phyloP scores from a whole-genome alignment of 2,797 vertebrate species.

The Chelidonichthys spinosus region DNA sequence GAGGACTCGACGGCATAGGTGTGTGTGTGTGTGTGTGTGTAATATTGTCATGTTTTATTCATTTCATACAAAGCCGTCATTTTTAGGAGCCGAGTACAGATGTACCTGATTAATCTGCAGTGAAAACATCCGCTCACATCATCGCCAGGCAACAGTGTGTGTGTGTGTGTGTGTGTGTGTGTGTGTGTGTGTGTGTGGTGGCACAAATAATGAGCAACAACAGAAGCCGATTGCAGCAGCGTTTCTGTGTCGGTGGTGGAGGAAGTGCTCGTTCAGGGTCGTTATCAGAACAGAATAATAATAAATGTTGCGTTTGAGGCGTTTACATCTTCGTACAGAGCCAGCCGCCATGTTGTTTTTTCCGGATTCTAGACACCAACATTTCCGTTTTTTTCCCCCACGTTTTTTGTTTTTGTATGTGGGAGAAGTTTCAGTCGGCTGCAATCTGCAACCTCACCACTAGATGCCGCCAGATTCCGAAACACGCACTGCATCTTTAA shows the following conservation, averaged over 20 bases:
- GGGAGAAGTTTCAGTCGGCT: background rate
- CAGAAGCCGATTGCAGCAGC: constrained; percentile 24
- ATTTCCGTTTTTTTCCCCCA: too few species aligned
- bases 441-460: background rate
- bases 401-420: too few species aligned
- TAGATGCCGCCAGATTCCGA: too few species aligned
- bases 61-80: constrained; percentile 14
- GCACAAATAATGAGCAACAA: constrained; percentile 28
- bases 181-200: background rate
- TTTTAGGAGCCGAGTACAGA: constrained; percentile 19
- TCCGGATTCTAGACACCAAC: too few species aligned
- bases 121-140: constrained; percentile 17
- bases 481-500: background rate
- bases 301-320: too few species aligned
- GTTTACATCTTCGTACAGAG: too few species aligned
- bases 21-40: constrained; percentile 31
- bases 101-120: constrained; percentile 9
- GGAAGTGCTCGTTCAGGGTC: background rate
- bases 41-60: constrained; percentile 2
- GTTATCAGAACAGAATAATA: too few species aligned
- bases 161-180: background rate
- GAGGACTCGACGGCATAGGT: constrained; percentile 7
- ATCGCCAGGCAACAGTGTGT: background rate
- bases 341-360: too few species aligned
- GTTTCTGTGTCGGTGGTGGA: background rate